Conservation (phyloP, 2,888 invertebrate species). For the Drosophila mimetica region DNA sequence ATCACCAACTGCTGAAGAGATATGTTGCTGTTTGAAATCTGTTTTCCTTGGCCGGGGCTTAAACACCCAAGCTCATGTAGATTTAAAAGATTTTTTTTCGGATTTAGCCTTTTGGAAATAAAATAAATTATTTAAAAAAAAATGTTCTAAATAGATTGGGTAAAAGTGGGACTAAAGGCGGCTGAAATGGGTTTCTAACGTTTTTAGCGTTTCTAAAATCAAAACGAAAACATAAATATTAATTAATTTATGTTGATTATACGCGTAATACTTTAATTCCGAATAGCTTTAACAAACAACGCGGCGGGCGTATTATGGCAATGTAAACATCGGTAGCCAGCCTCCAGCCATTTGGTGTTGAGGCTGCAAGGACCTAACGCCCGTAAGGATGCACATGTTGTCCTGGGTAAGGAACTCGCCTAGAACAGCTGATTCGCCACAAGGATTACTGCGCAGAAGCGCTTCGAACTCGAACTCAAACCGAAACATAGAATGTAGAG, state of each 20-base stretch:
- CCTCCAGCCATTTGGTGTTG: slow-evolving; percentile 2
- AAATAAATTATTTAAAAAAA: background rate
- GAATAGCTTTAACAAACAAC: too few species aligned
- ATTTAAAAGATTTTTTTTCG: background rate
- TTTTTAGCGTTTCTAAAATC: too few species aligned
- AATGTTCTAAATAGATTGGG: background rate
- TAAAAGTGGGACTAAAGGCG: too few species aligned
- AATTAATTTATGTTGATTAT: too few species aligned
- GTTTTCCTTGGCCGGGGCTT: slow-evolving; percentile 12
- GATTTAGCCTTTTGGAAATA: slow-evolving; percentile 2
- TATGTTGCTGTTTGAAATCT: slow-evolving; percentile 24
- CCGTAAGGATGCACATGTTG: slow-evolving; percentile 49
- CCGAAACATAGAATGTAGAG: slow-evolving; percentile 79
- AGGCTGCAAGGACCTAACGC: slow-evolving; percentile 1
- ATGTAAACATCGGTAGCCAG: slow-evolving; percentile 16
- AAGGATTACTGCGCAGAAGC: slow-evolving; percentile 49
- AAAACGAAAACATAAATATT: too few species aligned
- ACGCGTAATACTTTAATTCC: too few species aligned
- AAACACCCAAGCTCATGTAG: background rate
- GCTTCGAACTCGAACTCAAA: slow-evolving; percentile 37
- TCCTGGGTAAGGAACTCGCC: slow-evolving; percentile 67
- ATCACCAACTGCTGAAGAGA: slow-evolving; percentile 33
- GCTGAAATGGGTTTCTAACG: too few species aligned
- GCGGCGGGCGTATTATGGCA: background rate
- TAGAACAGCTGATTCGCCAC: slow-evolving; percentile 63